These are phyloP conservation scores for Cataglyphis livida DNA, from an alignment of 2,888 invertebrate genomes.

Conservation along the genomic window DNA sequence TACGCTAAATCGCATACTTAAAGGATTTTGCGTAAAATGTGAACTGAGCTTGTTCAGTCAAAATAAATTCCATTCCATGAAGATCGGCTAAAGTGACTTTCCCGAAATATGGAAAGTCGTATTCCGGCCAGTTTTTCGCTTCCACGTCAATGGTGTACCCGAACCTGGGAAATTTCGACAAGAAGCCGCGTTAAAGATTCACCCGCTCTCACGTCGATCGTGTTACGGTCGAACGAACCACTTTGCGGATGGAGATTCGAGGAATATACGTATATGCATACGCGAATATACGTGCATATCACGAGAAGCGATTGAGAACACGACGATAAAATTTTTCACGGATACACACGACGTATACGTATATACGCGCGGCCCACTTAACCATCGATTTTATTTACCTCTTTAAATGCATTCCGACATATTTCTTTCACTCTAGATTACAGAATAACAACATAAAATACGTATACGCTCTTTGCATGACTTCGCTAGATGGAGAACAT, in stretches of 20 bases:
- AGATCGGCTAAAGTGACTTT: conserved; percentile 65
- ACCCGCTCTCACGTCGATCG: conserved; percentile 68
- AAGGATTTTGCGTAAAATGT: conserved; percentile 64
- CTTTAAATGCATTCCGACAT: conserved; percentile 49
- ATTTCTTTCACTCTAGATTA: conserved; percentile 52
- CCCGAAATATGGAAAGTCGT: conserved; percentile 68
- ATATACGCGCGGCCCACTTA: conserved; percentile 57
- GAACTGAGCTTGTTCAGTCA: conserved; percentile 67
- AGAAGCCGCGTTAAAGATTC: conserved; percentile 75
- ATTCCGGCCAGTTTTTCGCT: conserved; percentile 57
- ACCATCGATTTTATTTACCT: conserved; percentile 68
- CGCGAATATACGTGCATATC: conserved; percentile 48
- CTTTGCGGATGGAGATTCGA: conserved; percentile 72
- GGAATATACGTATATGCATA: conserved; percentile 55
- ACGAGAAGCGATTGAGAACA: conserved; percentile 53
- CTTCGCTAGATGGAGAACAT: background rate
- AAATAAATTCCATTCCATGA: conserved; percentile 69
- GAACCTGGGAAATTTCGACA: conserved; percentile 71
- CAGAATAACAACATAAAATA: background rate
- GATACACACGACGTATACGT: conserved; percentile 46
- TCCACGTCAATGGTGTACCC: conserved; percentile 18
- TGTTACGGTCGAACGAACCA: conserved; percentile 73
- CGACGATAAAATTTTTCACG: conserved; percentile 69
- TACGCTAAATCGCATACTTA: conserved; percentile 62
- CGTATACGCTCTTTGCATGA: background rate